These are phyloP conservation scores for Acyrthosiphon pisum DNA, from an alignment of 1,140 invertebrate genomes.

Conservation along the genomic window DNA sequence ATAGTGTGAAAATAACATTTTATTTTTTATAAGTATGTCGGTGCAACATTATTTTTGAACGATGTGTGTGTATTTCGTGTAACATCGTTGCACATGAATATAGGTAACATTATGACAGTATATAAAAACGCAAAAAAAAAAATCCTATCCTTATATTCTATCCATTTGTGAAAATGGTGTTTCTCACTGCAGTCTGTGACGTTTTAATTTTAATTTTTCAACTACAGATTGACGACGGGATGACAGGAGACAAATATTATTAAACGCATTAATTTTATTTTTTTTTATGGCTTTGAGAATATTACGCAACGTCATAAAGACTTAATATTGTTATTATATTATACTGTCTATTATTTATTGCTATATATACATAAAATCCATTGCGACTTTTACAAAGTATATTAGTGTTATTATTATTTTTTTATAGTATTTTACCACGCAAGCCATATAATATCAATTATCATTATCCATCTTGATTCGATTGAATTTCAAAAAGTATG, in stretches of 20 bases:
- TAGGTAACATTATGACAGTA: background rate
- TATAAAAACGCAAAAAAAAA: background rate
- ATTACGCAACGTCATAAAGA: background rate
- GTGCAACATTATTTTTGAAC: too few relatives aligned
- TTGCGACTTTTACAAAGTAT: background rate
- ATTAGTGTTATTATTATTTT: background rate
- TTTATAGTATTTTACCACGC: slow-evolving; percentile 18
- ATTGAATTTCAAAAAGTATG: background rate
- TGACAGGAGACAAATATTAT: background rate
- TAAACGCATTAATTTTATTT: background rate
- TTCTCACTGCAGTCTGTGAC: background rate
- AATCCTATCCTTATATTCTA: background rate
- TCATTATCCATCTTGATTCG: background rate
- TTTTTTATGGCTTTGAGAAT: background rate
- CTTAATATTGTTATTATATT: background rate
- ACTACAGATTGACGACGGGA: background rate
- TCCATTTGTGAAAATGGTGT: background rate
- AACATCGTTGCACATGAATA: background rate
- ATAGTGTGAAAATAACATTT: too few relatives aligned
- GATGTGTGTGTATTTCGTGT: background rate
- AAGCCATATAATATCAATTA: background rate
- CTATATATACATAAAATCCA: background rate
- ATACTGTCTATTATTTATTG: background rate
- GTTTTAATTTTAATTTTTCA: background rate
- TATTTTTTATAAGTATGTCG: too few relatives aligned